phyloP scores from a whole-genome alignment of 2,113 vertebrate species.

The Burhinus bistriatus region DNA sequence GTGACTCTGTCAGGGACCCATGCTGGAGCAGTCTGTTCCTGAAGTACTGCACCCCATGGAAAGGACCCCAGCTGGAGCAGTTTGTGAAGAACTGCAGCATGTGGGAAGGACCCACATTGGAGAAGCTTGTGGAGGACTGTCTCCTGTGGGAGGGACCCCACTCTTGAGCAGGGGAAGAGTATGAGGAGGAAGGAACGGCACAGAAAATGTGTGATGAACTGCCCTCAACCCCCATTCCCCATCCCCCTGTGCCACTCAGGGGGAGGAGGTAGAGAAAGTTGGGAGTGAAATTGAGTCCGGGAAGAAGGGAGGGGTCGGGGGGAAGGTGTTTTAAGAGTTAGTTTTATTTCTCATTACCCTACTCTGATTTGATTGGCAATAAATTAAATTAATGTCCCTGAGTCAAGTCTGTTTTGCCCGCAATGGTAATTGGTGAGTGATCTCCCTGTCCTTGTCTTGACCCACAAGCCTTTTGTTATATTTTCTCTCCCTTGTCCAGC shows the following conservation, averaged over 20 bases:
- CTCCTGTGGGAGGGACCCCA: background rate
- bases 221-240: background rate
- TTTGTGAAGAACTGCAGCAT: background rate
- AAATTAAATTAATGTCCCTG: background rate
- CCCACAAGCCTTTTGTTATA: background rate
- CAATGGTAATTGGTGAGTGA: background rate
- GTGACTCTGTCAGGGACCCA: background rate
- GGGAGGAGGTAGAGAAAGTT: background rate
- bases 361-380: background rate
- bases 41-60: background rate
- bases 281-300: background rate
- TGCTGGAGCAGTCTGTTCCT: background rate
- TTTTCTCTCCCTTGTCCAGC: background rate
- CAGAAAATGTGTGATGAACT: background rate
- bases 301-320: background rate
- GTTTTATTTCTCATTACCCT: background rate
- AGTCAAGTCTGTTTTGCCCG: background rate
- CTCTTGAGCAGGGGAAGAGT: background rate
- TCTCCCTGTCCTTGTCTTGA: background rate
- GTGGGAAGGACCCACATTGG: background rate
- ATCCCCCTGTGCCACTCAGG: background rate
- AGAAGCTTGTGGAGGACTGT: background rate
- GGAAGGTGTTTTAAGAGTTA: background rate
- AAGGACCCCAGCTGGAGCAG: background rate
- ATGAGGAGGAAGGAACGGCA: background rate